Conservation (phyloP, 1,140 invertebrate genomes). For the Penaeus chinensis region DNA sequence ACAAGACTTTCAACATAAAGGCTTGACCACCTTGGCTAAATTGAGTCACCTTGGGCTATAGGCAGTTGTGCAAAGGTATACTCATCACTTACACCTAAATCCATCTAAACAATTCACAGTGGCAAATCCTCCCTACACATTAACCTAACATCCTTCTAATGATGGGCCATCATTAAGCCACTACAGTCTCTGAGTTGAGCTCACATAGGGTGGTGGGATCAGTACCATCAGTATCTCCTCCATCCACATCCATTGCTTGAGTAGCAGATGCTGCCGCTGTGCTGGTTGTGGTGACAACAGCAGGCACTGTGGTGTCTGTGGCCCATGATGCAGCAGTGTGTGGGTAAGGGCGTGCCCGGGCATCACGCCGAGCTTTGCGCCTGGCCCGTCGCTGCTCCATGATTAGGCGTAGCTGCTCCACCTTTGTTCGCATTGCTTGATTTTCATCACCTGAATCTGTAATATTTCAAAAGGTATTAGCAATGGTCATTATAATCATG, state of each 20-base stretch:
- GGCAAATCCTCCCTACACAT: constrained; percentile 31
- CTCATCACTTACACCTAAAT: constrained; percentile 32
- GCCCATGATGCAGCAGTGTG: constrained; percentile 51
- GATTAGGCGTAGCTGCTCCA: constrained; percentile 84
- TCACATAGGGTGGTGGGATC: constrained; percentile 56
- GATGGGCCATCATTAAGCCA: constrained; percentile 58
- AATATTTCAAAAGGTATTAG: neutral
- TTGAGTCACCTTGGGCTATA: constrained; percentile 40
- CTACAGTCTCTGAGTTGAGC: constrained; percentile 59
- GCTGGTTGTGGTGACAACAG: constrained; percentile 39
- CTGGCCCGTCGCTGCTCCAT: constrained; percentile 88
- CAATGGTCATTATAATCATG: neutral
- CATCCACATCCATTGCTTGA: constrained; percentile 55
- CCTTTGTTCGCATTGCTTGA: constrained; percentile 84
- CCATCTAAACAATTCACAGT: constrained; percentile 25
- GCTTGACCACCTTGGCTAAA: constrained; percentile 3
- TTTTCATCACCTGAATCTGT: constrained; percentile 73
- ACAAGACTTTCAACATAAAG: constrained; percentile 16
- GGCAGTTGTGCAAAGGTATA: constrained; percentile 50
- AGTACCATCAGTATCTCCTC: constrained; percentile 38
- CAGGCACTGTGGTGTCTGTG: constrained; percentile 42
- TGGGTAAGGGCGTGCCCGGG: constrained; percentile 78
- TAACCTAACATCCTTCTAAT: constrained; percentile 35
- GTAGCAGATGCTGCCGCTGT: constrained; percentile 29
- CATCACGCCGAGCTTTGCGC: constrained; percentile 81